Evolutionary conservation across 1,140 invertebrate species (phyloP), one percentile per base, ranked within the genome.

Genomic region (Drosophila ogumai): DNA sequence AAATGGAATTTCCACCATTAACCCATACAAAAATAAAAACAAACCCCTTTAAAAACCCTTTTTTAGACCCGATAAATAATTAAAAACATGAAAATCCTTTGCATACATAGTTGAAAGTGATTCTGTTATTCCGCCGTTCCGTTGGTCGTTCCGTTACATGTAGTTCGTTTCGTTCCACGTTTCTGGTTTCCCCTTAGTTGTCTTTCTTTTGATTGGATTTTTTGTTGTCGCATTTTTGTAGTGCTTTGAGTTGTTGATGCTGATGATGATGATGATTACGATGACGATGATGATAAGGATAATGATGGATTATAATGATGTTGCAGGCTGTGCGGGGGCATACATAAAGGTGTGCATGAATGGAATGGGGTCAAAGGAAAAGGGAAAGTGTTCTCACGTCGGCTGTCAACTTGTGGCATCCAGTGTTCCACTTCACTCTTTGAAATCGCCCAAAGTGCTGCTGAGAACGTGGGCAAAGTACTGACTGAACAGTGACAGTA

Each of bases 121-220:
- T 72, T 59, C 44, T 46, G 54, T 71, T 71, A 56, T 49, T 58
- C 54, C 40, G 22, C 22, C 40, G 66, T 69, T 68, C 19, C 41
- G 50, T 71, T 72, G 28, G 36, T 67, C 38, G 67, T 72, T 72
- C 28, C 68, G 65, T 72, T 73, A 32, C 54, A 32, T 49, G 67
- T 73, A 73, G 69, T 46, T 73, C 22, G 54, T 73, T 73, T 73
- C 44, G 69, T 72, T 73, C 68, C 52, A 73, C 44, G 67, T 73
- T 73, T 32, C 50, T 59, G 41, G 54, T 60, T 44, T 68, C 65
- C 67, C 31, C 66, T 72, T 55, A 50, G 47, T 67, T 69, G 19
- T 43, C 25, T 64, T 64, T 19, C 15, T 7, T 68, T 69, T 10
- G 63, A 25, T 69, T 54, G 6, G 8, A 55, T 25, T 34, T 67